Conservation (phyloP, 2,797 vertebrate genomes). For the Mormyrops boulengeri region DNA sequence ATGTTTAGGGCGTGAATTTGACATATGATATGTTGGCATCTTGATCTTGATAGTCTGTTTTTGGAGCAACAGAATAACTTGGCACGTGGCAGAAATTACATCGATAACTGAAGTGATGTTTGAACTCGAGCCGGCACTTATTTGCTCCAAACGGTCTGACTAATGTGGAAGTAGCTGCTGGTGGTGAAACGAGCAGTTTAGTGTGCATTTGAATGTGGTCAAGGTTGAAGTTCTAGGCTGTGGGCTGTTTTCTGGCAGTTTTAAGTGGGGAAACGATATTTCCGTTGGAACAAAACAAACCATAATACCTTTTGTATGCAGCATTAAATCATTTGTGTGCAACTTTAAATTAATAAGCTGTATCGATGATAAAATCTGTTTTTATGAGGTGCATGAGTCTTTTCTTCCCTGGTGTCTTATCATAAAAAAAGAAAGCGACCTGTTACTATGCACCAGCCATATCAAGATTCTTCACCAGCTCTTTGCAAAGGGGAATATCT, state of each 20-base stretch:
- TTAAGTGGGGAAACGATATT: background rate
- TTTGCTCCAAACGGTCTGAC: background rate
- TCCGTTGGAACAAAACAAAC: background rate
- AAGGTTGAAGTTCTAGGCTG: background rate
- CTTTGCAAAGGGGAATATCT: background rate
- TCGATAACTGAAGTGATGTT: background rate
- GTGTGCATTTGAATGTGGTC: background rate
- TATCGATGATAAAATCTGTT: background rate
- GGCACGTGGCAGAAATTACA: background rate
- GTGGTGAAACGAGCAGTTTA: background rate
- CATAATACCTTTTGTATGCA: background rate
- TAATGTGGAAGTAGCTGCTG: background rate
- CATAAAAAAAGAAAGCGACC: background rate
- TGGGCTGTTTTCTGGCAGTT: background rate
- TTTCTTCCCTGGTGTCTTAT: background rate
- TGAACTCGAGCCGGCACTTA: background rate
- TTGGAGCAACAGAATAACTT: background rate
- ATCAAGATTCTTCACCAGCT: background rate
- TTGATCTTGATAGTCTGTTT: background rate
- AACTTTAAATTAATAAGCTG: background rate
- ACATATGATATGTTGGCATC: background rate
- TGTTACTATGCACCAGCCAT: background rate
- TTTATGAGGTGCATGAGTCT: background rate
- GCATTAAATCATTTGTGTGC: background rate
- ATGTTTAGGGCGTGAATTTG: background rate